These are phyloP conservation scores for Porites evermanni DNA, from an alignment of 92 coral and sea anemone genomes.

Conservation along the genomic window DNA sequence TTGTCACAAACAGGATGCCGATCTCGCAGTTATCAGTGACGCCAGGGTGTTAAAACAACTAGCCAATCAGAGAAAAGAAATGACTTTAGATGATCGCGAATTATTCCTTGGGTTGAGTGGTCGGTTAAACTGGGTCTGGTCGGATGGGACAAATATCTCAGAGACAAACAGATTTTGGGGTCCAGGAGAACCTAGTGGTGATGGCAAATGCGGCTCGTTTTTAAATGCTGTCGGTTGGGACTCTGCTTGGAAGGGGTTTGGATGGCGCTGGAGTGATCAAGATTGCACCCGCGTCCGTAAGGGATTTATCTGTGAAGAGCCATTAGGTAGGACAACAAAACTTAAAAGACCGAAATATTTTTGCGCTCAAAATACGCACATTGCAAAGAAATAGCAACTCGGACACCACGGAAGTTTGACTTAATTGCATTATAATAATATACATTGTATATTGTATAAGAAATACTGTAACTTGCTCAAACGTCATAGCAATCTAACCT, in stretches of 20 bases:
- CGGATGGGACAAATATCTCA: background rate
- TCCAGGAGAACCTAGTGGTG: constrained; percentile 34
- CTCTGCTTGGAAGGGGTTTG: constrained; percentile 31
- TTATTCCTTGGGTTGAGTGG: constrained; percentile 27
- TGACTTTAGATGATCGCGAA: background rate
- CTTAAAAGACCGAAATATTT: background rate
- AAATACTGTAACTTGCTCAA: no score
- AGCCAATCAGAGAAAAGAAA: background rate
- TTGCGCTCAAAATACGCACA: background rate
- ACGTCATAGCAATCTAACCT: no score
- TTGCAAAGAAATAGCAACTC: no score
- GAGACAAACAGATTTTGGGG: constrained; percentile 16
- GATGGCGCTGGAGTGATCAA: constrained; percentile 48
- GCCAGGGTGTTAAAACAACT: background rate
- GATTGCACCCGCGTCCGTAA: background rate
- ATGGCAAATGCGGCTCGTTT: constrained; percentile 31
- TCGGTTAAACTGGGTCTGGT: constrained; percentile 32
- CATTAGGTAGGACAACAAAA: constrained; percentile 4
- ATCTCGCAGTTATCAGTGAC: constrained; percentile 21
- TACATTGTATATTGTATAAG: no score
- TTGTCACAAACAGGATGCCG: constrained; percentile 25
- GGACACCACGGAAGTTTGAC: no score
- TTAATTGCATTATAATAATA: no score
- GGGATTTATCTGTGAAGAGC: constrained; percentile 43
- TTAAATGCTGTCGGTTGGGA: constrained; percentile 33